Conservation (phyloP, 2,113 vertebrate genomes). For the Cyrtonyx montezumae region DNA sequence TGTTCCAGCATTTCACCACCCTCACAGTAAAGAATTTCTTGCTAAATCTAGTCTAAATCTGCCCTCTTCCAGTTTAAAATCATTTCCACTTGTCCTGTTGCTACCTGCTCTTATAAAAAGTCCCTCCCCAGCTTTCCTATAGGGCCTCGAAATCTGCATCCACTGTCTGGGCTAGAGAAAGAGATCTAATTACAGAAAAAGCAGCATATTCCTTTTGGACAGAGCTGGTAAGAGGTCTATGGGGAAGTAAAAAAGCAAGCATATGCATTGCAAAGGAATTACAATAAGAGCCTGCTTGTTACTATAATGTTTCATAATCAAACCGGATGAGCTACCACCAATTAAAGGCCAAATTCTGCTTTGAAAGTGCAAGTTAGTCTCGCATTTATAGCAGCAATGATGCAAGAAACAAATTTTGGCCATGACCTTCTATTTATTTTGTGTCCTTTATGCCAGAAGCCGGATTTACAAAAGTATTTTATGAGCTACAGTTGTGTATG, state of each 20-base stretch:
- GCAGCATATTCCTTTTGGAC: background rate
- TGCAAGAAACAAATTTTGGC: conserved; percentile 9
- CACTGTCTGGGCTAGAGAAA: background rate
- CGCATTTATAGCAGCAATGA: background rate
- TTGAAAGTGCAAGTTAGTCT: background rate
- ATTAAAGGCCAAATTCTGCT: conserved; percentile 4
- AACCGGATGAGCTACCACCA: background rate
- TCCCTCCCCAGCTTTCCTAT: too few species aligned
- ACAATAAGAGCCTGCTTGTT: background rate
- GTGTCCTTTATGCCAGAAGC: background rate
- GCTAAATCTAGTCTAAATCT: too few species aligned
- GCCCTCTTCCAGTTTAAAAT: too few species aligned
- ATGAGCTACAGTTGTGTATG: background rate
- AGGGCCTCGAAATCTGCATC: background rate
- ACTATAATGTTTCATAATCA: background rate
- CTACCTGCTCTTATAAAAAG: too few species aligned
- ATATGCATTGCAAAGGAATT: background rate
- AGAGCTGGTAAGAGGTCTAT: background rate
- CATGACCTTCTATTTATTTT: background rate
- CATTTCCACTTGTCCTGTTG: too few species aligned
- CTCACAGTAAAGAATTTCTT: too few species aligned
- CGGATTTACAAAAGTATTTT: background rate
- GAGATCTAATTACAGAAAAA: background rate
- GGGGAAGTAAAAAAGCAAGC: background rate
- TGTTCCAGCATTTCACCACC: too few species aligned